phyloP scores from a whole-genome alignment of 2,888 invertebrate genomes.

The Xylota sylvarum region DNA sequence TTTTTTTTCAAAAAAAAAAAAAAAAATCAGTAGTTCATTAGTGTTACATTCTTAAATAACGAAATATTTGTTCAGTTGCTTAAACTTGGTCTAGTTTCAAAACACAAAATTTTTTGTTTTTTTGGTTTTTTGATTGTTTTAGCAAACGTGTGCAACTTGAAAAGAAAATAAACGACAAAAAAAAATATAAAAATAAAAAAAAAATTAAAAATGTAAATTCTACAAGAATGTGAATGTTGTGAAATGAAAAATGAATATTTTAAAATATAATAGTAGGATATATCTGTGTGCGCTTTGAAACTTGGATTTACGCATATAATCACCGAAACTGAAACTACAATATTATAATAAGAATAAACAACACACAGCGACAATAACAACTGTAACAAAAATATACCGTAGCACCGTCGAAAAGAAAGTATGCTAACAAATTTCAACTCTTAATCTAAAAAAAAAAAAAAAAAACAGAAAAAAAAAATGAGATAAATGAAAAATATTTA shows the following conservation, averaged over 20 bases:
- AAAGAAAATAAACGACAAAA: background rate
- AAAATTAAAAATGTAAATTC: conserved; percentile 16
- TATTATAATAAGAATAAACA: conserved; percentile 5
- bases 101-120: background rate
- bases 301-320: conserved; percentile 23
- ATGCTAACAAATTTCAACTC: conserved; percentile 49
- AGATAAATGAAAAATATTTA: background rate
- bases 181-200: background rate
- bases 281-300: conserved; percentile 30
- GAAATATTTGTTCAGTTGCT: conserved; percentile 17
- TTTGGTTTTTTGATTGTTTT: background rate
- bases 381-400: conserved; percentile 52
- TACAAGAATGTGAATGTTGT: conserved; percentile 30
- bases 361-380: conserved; percentile 26
- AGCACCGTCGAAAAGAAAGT: conserved; percentile 65
- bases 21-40: conserved; percentile 18
- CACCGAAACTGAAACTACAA: conserved; percentile 14
- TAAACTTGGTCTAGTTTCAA: conserved; percentile 1
- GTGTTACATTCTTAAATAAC: background rate
- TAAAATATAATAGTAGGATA: background rate
- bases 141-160: background rate
- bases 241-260: background rate
- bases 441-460: conserved; percentile 5
- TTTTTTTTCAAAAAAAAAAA: no score
- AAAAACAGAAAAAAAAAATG: background rate